Conservation (phyloP, 2,888 invertebrate genomes). For the Phortica magna region DNA sequence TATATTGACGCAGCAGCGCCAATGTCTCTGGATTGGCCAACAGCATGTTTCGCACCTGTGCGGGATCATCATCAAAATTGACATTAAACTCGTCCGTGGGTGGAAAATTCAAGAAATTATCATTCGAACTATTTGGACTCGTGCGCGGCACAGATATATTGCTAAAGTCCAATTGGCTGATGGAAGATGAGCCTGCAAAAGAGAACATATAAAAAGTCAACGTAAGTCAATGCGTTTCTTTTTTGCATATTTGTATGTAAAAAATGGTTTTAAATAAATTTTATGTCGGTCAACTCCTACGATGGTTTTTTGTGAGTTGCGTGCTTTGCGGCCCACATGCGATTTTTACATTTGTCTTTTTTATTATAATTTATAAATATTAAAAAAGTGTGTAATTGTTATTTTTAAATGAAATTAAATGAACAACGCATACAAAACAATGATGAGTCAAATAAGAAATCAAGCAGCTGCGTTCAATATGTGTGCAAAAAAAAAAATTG, state of each 20-base stretch:
- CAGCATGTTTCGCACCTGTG: constrained; percentile 90
- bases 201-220: not conserved
- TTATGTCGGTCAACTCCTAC: constrained; percentile 13
- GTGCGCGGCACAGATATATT: constrained; percentile 87
- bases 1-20: constrained; percentile 93
- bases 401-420: constrained; percentile 7
- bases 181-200: constrained; percentile 46
- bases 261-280: not conserved
- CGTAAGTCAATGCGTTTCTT: not conserved
- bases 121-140: constrained; percentile 36
- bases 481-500: not conserved
- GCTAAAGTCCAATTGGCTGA: constrained; percentile 87
- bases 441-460: not conserved
- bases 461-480: not conserved
- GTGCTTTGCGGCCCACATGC: not conserved
- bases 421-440: not conserved
- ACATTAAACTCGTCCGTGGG: constrained; percentile 76
- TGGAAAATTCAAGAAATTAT: constrained; percentile 51
- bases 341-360: not conserved
- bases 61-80: constrained; percentile 88
- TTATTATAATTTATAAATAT: not conserved
- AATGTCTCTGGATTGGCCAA: constrained; percentile 93
- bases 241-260: not conserved
- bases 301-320: not conserved
- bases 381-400: not conserved